A percentile compares a stretch with the other conserved stretches of the same genome.
Conservation (phyloP, 1,140 invertebrate species). For the Araneus ventricosus region DNA sequence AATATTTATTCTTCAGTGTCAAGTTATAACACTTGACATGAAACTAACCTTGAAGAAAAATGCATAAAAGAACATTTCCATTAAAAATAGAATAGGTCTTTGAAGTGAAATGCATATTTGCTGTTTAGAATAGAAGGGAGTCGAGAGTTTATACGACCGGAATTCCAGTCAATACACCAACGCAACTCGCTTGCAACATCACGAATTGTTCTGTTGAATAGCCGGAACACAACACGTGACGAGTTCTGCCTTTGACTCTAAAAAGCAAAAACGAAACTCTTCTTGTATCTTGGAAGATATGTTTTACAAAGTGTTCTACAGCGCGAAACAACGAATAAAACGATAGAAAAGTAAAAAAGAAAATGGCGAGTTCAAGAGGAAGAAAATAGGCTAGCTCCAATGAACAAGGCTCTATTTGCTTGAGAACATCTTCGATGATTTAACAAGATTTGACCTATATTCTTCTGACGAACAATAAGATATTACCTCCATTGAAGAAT, state of each 20-base stretch:
- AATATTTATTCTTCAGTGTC: too few relatives aligned
- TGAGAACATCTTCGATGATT: slow-evolving; percentile 18
- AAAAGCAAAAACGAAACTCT: not conserved
- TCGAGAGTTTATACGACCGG: not conserved
- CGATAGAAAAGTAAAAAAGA: not conserved
- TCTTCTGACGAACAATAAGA: slow-evolving; percentile 6
- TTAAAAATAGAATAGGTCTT: not conserved
- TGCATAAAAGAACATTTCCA: not conserved
- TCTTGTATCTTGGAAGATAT: not conserved
- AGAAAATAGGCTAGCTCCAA: slow-evolving; percentile 29
- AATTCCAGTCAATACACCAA: not conserved
- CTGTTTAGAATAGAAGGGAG: not conserved
- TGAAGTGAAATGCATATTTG: not conserved
- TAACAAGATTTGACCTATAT: slow-evolving; percentile 47
- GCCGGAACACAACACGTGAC: not conserved
- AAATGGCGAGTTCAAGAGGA: not conserved
- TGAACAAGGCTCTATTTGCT: not conserved
- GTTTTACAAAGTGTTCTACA: slow-evolving; percentile 24
- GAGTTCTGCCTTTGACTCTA: not conserved
- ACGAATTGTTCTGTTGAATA: not conserved
- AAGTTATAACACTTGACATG: not conserved
- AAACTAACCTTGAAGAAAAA: not conserved
- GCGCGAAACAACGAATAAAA: not conserved
- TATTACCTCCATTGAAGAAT: not conserved
- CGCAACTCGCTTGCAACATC: slow-evolving; percentile 11